phyloP scores from a whole-genome alignment of 2,797 vertebrate genomes.

The Sebastes hopkinsi region DNA sequence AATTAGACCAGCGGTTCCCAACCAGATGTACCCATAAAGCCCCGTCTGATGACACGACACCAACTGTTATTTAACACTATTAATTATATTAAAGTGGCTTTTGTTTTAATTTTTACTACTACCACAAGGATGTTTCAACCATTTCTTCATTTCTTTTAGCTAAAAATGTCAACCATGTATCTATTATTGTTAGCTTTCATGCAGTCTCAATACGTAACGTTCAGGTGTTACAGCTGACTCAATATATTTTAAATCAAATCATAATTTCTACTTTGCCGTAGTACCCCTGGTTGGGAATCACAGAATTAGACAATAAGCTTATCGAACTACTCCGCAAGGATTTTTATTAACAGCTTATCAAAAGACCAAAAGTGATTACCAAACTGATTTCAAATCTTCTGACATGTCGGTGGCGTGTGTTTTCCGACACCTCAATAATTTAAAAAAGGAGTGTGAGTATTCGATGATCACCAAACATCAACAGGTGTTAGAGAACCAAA shows the following conservation, averaged over 20 bases:
- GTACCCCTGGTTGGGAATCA: constrained; percentile 36
- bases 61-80: not conserved
- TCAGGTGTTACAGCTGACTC: not conserved
- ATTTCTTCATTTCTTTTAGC: too few species aligned
- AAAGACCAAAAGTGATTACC: not conserved
- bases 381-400: not conserved
- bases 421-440: not conserved
- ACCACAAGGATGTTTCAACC: not conserved
- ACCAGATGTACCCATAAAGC: not conserved
- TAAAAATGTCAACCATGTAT: too few species aligned
- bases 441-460: not conserved
- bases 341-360: not conserved
- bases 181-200: too few species aligned
- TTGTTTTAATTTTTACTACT: not conserved
- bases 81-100: not conserved
- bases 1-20: constrained; percentile 30
- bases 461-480: constrained; percentile 37
- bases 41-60: not conserved
- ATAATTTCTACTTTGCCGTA: too few species aligned
- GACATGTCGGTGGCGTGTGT: not conserved
- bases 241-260: not conserved
- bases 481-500: constrained; percentile 37
- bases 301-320: not conserved
- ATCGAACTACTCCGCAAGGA: not conserved
- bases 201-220: not conserved